Conservation (phyloP, 2,113 vertebrate species). For the Chaetodon trifascialis region DNA sequence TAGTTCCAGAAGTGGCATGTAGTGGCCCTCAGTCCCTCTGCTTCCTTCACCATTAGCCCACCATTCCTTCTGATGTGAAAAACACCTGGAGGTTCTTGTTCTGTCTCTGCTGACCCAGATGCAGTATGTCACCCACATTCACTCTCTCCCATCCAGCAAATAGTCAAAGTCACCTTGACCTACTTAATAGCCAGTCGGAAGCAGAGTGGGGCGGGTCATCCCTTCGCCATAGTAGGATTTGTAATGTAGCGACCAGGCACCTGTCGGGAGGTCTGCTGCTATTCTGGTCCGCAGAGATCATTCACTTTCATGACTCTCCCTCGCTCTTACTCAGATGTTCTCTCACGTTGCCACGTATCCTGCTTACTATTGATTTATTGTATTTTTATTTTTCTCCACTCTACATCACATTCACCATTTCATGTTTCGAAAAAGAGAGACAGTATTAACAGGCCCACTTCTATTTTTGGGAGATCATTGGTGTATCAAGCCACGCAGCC, state of each 20-base stretch:
- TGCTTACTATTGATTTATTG: neutral
- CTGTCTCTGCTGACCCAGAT: slow-evolving; percentile 46
- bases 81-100: slow-evolving; percentile 21
- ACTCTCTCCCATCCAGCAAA: neutral
- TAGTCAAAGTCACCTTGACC: slow-evolving; percentile 51
- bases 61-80: slow-evolving; percentile 5
- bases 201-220: too few species aligned
- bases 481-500: neutral
- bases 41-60: neutral
- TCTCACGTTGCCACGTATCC: neutral
- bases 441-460: neutral
- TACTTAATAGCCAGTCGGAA: too few species aligned
- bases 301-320: neutral
- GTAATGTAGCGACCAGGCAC: neutral
- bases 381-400: neutral
- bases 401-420: neutral
- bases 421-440: neutral
- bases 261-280: slow-evolving; percentile 30
- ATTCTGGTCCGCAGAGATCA: slow-evolving; percentile 51
- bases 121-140: slow-evolving; percentile 1
- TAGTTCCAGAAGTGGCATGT: slow-evolving; percentile 12
- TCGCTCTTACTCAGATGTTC: neutral
- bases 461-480: neutral
- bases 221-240: too few species aligned
- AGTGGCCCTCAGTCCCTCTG: neutral